Base-by-base conservation (phyloP, 2,888 invertebrate genomes). In the Ypsolopha scabrella region DNA sequence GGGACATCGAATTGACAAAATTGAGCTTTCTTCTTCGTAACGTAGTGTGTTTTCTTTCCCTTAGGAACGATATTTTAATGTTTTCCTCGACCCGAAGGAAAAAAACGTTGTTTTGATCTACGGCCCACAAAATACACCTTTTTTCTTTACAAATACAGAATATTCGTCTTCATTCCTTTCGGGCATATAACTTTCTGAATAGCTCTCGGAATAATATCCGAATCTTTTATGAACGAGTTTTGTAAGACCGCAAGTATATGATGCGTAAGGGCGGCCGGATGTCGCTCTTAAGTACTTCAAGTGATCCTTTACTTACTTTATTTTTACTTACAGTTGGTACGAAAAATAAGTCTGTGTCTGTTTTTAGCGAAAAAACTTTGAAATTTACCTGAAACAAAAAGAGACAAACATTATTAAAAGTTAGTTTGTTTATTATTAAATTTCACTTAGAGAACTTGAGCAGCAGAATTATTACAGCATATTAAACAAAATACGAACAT, bases 1-100 rank as follows among this genome's bases (percentile, higher is more conserved):
- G 73, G 80, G 78, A 82, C 82, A 80, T 77, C 75, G 81, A 76
- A 79, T 81, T 81, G 81, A 75, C 75, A 73, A 76, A 83, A 85
- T 82, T 80, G 80, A 73, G 73, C 76, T 68, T 66, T 72, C 70
- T 77, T 80, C 79, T 75, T 81, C 76, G 78, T 78, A 75, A 74
- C 72, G 67, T 72, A 71, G 70, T 74, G 75, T 77, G 77, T 75
- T 76, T 70, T 70, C 66, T 58, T 58, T 68, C 72, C 71, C 70
- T 54, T 65, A 70, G 73, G 69, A 68, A 63, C 70, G 66, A 78
- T 75, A 80, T 81, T 80, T 79, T 80, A 79, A 80, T 80, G 80
- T 76, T 75, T 72, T 64, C 59, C 48, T 41, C 57, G 58, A 61
- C 72, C 67, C 71, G 56, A 61, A 74, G 70, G 73, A 74, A 61